These are phyloP conservation scores for Etia nguti DNA, from an alignment of 2,113 vertebrate genomes.

Conservation along the genomic window DNA sequence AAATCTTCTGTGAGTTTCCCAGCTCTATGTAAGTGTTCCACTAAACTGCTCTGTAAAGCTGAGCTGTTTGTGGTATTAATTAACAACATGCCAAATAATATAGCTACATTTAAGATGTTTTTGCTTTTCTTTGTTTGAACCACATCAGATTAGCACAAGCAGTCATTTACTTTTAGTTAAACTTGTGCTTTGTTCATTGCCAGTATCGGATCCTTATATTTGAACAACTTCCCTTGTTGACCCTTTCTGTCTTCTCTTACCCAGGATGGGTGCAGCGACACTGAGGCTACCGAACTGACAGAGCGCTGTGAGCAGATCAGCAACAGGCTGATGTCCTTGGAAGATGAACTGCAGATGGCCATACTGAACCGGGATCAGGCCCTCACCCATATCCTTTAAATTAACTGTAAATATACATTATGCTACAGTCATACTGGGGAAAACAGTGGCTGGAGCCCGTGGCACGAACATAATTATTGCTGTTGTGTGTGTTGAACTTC, in stretches of 20 bases:
- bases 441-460: background rate
- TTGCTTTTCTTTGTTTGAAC: background rate
- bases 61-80: background rate
- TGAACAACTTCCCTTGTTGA: background rate
- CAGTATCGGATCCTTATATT: background rate
- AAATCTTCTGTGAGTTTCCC: background rate
- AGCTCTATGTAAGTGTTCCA: background rate
- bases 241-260: background rate
- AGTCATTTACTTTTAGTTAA: background rate
- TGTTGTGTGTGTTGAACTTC: background rate
- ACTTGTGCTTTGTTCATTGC: background rate
- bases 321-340: slow-evolving; percentile 77
- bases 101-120: background rate
- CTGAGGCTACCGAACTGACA: slow-evolving; percentile 55
- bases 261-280: slow-evolving; percentile 59
- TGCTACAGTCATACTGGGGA: background rate
- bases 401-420: background rate
- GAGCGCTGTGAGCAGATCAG: slow-evolving; percentile 73
- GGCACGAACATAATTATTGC: background rate
- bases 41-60: background rate
- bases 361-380: slow-evolving; percentile 73
- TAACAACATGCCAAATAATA: background rate
- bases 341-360: slow-evolving; percentile 80
- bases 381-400: slow-evolving; percentile 86
- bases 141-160: background rate